A percentile compares a stretch with the other conserved stretches of the same genome.
phyloP scores from a whole-genome alignment of 2,888 invertebrate genomes.

The Byasa hedistus region DNA sequence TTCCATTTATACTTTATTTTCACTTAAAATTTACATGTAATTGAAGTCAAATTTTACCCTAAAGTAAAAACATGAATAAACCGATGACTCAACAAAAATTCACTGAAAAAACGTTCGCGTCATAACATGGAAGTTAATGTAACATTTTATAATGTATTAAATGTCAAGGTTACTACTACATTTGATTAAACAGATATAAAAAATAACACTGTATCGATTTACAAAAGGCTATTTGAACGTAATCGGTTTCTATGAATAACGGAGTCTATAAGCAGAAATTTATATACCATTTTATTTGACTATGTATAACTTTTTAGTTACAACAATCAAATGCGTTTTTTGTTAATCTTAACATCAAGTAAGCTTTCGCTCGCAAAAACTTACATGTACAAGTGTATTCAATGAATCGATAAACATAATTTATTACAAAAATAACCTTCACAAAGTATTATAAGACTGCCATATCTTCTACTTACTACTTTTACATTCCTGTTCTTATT shows the following conservation, averaged over 20 bases:
- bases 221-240: constrained; percentile 22
- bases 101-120: too few relatives aligned
- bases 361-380: not conserved
- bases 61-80: too few relatives aligned
- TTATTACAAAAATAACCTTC: not conserved
- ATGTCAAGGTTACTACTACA: constrained; percentile 27
- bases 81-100: too few relatives aligned
- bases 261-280: constrained; percentile 12
- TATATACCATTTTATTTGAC: constrained; percentile 25
- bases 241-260: constrained; percentile 12
- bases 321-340: constrained; percentile 20
- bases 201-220: constrained; percentile 24
- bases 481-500: too few relatives aligned
- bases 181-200: constrained; percentile 23
- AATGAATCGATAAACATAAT: not conserved
- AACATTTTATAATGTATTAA: constrained; percentile 9
- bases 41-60: too few relatives aligned
- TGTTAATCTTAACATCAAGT: not conserved
- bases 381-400: not conserved
- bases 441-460: too few relatives aligned
- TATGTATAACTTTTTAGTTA: constrained; percentile 21
- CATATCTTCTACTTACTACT: too few relatives aligned
- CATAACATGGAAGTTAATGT: not conserved
- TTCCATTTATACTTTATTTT: too few relatives aligned
- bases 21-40: too few relatives aligned